Base-by-base conservation (phyloP, 2,113 vertebrate genomes). In the Megaleporinus macrocephalus region DNA sequence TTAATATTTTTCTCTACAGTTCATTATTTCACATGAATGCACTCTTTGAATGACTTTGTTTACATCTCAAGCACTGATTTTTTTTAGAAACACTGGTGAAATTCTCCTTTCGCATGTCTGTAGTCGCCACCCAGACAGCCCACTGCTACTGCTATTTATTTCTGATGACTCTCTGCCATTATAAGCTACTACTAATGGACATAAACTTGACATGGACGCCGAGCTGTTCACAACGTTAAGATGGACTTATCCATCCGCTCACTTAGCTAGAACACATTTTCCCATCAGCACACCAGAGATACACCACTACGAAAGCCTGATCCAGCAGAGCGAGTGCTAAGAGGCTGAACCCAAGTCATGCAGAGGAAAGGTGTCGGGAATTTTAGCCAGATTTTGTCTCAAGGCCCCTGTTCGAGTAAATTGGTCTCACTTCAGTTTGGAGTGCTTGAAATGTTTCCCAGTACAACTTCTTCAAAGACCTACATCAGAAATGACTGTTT, bases 401-500 rank as follows among this genome's bases (percentile, higher is more conserved):
- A 27, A 65, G 20, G 53, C 24, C 74, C 14, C 57, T 63, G 9
- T 47, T 3, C 63, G 71, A 71, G 26, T 4, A 47, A 75, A 74
- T 57, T 49, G 57, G 7, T 22, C 65, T 12, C 18, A 0, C 11
- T 80, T 26, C 27, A 57, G 20, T 53, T 47, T 81, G 49, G 44
- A 83, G 36, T 63, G 71, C 30, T 71, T 63, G 3, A 53, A 15
- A 57, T 22, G 27, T 71, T 59, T 20, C 13, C 27, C 47, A 33
- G 24, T 70, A 14, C 11, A 7, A 10, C 70, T 53, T 24, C n/a
- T 16, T 78, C 13, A 36, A 53, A 76, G 36, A 63, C 27, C 6
- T 33, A 24, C 69, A 20, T 84, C 14, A 33, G 49, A 53, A 12
- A 49, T 26, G 49, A 26, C 33, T 86, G 80, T 89, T 92, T 91